Evolutionary conservation across 2,888 invertebrate species (phyloP).

Genomic region (Drosophila borealis): DNA sequence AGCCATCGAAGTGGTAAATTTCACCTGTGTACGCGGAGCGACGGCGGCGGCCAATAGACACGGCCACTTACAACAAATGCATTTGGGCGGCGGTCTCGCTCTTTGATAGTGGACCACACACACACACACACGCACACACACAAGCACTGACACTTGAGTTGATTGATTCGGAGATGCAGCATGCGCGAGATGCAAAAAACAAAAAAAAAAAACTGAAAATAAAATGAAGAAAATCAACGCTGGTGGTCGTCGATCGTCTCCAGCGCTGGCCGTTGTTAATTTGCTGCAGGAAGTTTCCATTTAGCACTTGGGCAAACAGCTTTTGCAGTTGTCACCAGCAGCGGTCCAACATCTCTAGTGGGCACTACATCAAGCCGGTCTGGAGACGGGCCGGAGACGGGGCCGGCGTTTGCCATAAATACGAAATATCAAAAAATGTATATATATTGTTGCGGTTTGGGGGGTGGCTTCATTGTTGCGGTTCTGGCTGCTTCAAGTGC

Average conservation of each 20-base stretch:
- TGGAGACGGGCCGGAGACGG: neutral
- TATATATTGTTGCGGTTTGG: conserved; percentile 53
- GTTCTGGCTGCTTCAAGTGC: conserved; percentile 64
- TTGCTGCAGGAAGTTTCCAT: conserved; percentile 79
- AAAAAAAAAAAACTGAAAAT: conserved; percentile 45
- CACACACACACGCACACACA: conserved; percentile 25
- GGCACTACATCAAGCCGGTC: conserved; percentile 60
- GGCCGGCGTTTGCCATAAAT: conserved; percentile 64
- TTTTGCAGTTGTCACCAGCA: conserved; percentile 76
- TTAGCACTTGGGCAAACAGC: conserved; percentile 78
- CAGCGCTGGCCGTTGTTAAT: conserved; percentile 68
- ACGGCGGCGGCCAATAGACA: conserved; percentile 55
- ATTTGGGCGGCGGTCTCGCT: conserved; percentile 69
- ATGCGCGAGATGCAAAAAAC: conserved; percentile 73
- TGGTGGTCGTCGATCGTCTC: conserved; percentile 59
- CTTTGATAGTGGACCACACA: conserved; percentile 79
- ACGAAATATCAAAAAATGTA: conserved; percentile 76
- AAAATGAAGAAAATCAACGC: conserved; percentile 50
- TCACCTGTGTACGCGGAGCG: conserved; percentile 74
- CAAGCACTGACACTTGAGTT: conserved; percentile 70
- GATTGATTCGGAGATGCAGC: conserved; percentile 73
- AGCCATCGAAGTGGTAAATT: conserved; percentile 78
- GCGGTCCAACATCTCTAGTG: conserved; percentile 53
- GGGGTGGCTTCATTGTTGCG: conserved; percentile 66
- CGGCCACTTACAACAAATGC: conserved; percentile 78